Evolutionary conservation across 2,888 invertebrate species (phyloP).

Genomic region (Gymnoscelis rufifasciata): DNA sequence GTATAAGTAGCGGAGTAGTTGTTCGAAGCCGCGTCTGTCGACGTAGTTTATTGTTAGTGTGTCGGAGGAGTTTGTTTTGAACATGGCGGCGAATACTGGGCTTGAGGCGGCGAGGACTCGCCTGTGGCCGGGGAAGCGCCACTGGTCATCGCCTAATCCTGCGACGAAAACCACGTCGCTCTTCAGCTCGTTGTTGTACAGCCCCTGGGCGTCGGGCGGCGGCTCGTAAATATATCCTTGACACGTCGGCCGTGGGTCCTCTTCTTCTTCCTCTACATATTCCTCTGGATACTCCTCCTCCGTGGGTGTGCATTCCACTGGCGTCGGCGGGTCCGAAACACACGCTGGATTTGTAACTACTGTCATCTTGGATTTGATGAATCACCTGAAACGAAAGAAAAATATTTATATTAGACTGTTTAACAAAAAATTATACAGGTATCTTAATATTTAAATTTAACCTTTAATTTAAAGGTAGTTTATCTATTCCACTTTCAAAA

Average conservation of each 20-base stretch:
- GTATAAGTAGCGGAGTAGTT: conserved; percentile 82
- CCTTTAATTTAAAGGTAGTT: too few species aligned
- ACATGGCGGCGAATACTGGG: conserved; percentile 81
- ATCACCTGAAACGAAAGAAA: conserved; percentile 48
- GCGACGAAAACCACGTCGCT: conserved; percentile 82
- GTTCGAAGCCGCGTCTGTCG: conserved; percentile 83
- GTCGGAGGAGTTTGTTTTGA: conserved; percentile 55
- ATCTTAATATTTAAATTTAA: too few species aligned
- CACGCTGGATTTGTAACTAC: conserved; percentile 70
- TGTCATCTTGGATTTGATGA: conserved; percentile 54
- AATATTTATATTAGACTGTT: neutral
- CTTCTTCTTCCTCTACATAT: conserved; percentile 54
- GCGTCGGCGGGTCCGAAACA: conserved; percentile 26
- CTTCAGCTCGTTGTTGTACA: conserved; percentile 75
- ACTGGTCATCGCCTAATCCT: conserved; percentile 81
- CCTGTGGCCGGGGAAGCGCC: conserved; percentile 84
- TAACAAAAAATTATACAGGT: too few species aligned
- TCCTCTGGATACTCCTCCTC: conserved; percentile 23
- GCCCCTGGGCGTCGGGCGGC: conserved; percentile 32
- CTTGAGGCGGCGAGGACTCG: conserved; percentile 81
- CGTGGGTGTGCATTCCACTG: conserved; percentile 11
- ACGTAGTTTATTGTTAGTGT: conserved; percentile 79
- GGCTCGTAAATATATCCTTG: conserved; percentile 9
- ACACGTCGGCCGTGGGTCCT: conserved; percentile 29
- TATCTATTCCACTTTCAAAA: too few species aligned